Base-by-base conservation (phyloP, 1,140 invertebrate species). In the Andrena cerasifolii region DNA sequence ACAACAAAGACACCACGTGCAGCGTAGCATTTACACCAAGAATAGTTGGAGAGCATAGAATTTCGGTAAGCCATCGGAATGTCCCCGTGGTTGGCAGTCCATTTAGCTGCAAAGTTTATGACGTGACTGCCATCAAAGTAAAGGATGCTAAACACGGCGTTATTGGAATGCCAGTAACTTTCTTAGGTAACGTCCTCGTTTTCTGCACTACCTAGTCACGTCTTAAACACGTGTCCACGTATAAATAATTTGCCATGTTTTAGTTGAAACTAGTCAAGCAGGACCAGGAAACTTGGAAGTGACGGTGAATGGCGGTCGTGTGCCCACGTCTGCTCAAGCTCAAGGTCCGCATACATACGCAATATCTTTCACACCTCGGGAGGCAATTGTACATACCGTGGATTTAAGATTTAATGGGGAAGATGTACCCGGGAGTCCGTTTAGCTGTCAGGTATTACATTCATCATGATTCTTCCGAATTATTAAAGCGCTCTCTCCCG, bases 221-320 rank as follows among this genome's bases (percentile, higher is more conserved):
- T n/a, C n/a, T n/a, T n/a, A n/a, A n/a, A n/a, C n/a, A n/a, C n/a
- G n/a, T n/a, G n/a, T n/a, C n/a, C n/a, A n/a, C n/a, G n/a, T n/a
- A n/a, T n/a, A n/a, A n/a, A 8, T 56, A 36, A 31, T 58, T 24
- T 83, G 78, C 78, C 73, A 33, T 36, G 10, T 28, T 65, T 83
- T 88, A 98, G 99, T 99, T 82, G 98, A 99, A 93, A 99, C 98
- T 12, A 97, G 97, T 89, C 97, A 98, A 92, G 98, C 98, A 33
- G 99, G 99, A 33, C 98, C 95, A 36, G 99, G 99, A 12, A 99
- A 99, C 92, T 92, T 99, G 54, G 99, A 99, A 91, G 98, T 99
- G 36, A 98, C 98, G 0, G 98, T 99, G 2, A 99, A 99, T 86
- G 97, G 98, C 53, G 99, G 98, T 0, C 95, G 97, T 78, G 98